Evolutionary conservation across 2,888 invertebrate species (phyloP).

Genomic region (Chrysolina americana): DNA sequence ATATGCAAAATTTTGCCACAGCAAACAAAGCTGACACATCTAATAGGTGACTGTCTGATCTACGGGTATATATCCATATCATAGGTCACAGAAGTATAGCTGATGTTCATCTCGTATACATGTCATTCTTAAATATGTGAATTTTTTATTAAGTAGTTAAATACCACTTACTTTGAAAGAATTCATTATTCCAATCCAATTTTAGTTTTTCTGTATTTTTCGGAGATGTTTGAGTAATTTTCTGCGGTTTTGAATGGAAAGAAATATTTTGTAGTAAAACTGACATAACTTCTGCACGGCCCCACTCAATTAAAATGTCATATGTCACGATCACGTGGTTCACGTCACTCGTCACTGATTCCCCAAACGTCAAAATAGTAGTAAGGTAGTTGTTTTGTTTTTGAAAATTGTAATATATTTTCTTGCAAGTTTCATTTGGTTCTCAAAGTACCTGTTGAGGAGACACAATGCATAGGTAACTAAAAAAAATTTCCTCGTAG

Average conservation of each 20-base stretch:
- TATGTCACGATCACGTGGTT: not conserved
- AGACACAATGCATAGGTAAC: slow-evolving; percentile 17
- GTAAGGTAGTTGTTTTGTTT: not conserved
- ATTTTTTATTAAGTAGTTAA: no score
- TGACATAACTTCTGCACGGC: no score
- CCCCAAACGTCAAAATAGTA: not conserved
- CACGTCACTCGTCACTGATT: not conserved
- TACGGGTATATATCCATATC: no score
- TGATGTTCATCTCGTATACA: no score
- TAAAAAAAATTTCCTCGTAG: not conserved
- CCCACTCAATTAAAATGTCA: not conserved
- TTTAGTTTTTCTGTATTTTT: not conserved
- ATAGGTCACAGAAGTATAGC: no score
- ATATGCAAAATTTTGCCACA: no score
- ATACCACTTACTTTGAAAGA: no score
- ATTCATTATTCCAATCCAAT: not conserved
- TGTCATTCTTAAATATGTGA: no score
- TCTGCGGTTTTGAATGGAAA: not conserved
- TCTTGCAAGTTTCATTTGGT: not conserved
- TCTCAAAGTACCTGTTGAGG: not conserved
- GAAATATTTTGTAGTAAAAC: no score
- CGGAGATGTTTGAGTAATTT: not conserved
- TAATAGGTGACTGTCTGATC: no score
- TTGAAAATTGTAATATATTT: slow-evolving; percentile 3
- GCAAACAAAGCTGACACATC: no score